Conservation (phyloP, 2,797 vertebrate species). For the Melanotaenia parkinsoni region DNA sequence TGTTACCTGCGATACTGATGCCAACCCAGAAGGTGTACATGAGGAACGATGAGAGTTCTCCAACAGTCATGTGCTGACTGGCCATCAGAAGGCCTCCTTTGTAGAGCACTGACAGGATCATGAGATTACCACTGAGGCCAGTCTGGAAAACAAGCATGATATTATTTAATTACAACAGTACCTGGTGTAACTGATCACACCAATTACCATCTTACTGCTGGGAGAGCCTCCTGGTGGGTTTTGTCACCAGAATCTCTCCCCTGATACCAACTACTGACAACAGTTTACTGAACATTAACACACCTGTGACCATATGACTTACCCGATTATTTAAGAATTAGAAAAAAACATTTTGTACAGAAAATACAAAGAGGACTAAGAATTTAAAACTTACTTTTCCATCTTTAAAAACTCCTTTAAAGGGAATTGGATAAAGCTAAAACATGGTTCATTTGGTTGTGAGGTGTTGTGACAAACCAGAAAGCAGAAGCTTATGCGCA, state of each 20-base stretch:
- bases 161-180: slow-evolving; percentile 42
- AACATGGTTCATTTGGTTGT: slow-evolving; percentile 3
- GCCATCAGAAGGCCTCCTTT: slow-evolving; percentile 95
- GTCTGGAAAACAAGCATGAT: slow-evolving; percentile 80
- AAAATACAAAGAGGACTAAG: not conserved
- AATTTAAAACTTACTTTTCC: not conserved
- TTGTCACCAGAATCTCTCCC: not conserved
- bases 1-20: slow-evolving; percentile 93
- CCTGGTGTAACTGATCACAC: slow-evolving; percentile 24
- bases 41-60: slow-evolving; percentile 96
- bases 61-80: slow-evolving; percentile 93
- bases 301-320: not conserved
- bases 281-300: not conserved
- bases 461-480: slow-evolving; percentile 15
- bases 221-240: not conserved
- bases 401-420: not conserved
- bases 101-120: slow-evolving; percentile 94
- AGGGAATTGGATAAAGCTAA: slow-evolving; percentile 1
- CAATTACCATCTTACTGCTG: slow-evolving; percentile 14
- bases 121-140: slow-evolving; percentile 94
- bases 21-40: slow-evolving; percentile 99
- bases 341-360: not conserved
- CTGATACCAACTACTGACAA: not conserved
- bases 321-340: not conserved
- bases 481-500: slow-evolving; percentile 57